Conservation (phyloP, 1,140 invertebrate genomes). For the Leptoteleia sp. region DNA sequence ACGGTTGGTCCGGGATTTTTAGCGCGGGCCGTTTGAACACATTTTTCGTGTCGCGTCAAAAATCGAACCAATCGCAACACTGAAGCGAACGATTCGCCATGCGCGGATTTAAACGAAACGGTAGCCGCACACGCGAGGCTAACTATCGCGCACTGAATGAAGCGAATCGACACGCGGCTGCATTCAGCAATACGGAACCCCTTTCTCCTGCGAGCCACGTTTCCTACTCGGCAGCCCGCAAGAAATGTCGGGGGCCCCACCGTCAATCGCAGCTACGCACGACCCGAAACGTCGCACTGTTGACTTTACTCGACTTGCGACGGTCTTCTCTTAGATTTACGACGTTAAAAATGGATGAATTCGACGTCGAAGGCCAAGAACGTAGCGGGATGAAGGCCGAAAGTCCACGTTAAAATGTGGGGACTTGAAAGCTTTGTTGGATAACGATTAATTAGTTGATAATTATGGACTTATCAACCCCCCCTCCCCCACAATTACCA, state of each 20-base stretch:
- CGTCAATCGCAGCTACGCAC: constrained; percentile 28
- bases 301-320: constrained; percentile 1
- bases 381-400: too few species aligned
- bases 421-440: too few species aligned
- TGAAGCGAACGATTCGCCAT: constrained; percentile 40
- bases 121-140: constrained; percentile 65
- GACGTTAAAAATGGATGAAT: too few species aligned
- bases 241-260: constrained; percentile 63
- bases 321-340: too few species aligned
- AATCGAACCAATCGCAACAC: constrained; percentile 20
- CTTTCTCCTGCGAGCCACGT: constrained; percentile 74
- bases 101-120: constrained; percentile 47
- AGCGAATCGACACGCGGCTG: constrained; percentile 70
- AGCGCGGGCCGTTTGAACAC: constrained; percentile 11
- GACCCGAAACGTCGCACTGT: constrained; percentile 3
- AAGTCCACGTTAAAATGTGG: too few species aligned
- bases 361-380: too few species aligned
- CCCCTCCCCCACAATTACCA: too few species aligned
- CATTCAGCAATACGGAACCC: constrained; percentile 68
- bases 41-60: constrained; percentile 9
- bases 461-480: too few species aligned
- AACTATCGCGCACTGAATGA: constrained; percentile 79
- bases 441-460: too few species aligned
- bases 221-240: constrained; percentile 68
- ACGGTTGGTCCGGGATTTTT: background rate